Percentiles rank a stretch among this genome's conserved stretches.
These are phyloP conservation scores for Brassicogethes aeneus DNA, from an alignment of 2,888 invertebrate species.

Conservation along the genomic window DNA sequence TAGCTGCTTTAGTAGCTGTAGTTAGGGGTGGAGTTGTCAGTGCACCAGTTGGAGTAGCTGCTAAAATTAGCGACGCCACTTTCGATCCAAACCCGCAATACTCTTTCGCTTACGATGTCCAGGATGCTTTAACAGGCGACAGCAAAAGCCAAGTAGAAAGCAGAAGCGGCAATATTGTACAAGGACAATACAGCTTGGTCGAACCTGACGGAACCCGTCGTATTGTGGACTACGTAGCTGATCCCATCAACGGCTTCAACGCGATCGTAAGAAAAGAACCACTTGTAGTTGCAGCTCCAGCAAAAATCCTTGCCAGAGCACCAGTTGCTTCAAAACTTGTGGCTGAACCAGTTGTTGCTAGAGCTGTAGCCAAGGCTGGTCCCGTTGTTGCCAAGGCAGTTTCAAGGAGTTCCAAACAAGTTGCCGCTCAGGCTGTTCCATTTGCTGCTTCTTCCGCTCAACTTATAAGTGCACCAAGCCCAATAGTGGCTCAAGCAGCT, in stretches of 20 bases:
- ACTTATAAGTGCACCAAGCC: constrained; percentile 5
- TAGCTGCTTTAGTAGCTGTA: constrained; percentile 34
- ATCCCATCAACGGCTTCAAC: constrained; percentile 50
- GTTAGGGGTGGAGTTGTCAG: constrained; percentile 33
- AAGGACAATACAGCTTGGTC: constrained; percentile 46
- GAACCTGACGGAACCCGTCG: constrained; percentile 49
- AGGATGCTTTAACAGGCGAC: constrained; percentile 48
- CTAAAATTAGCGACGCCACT: constrained; percentile 29
- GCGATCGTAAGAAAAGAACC: constrained; percentile 48
- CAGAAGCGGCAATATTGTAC: constrained; percentile 47
- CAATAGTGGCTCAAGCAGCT: constrained; percentile 10
- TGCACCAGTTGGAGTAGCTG: constrained; percentile 25
- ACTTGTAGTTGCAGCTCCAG: constrained; percentile 37
- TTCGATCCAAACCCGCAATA: constrained; percentile 49
- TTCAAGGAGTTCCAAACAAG: constrained; percentile 12
- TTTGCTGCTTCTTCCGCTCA: constrained; percentile 7
- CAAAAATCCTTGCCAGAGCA: constrained; percentile 21
- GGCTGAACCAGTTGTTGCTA: constrained; percentile 16
- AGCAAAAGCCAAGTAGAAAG: constrained; percentile 47
- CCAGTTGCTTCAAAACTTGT: constrained; percentile 14
- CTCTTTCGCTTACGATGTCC: constrained; percentile 47
- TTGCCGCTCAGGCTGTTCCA: constrained; percentile 12
- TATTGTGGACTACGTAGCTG: constrained; percentile 49
- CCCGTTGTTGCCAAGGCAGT: constrained; percentile 12
- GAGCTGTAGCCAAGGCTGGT: constrained; percentile 10